These are phyloP conservation scores for Typhlomys cinereus DNA, from an alignment of 2,113 vertebrate species.

Conservation along the genomic window DNA sequence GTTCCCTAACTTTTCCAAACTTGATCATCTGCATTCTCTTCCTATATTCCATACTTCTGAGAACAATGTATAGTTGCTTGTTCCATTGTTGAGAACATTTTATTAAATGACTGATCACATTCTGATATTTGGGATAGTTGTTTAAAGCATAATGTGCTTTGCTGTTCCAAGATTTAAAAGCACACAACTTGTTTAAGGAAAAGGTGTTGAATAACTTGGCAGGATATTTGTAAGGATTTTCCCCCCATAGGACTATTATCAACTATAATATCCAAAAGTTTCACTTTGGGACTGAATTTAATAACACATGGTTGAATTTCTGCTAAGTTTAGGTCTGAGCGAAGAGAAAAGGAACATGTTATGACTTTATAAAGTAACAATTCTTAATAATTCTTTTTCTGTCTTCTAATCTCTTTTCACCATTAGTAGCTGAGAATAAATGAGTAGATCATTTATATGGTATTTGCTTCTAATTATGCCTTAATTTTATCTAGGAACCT, in stretches of 20 bases:
- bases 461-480: background rate
- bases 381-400: background rate
- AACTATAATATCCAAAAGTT: background rate
- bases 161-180: background rate
- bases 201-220: background rate
- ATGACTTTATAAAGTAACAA: background rate
- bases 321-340: background rate
- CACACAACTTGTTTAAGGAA: background rate
- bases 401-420: background rate
- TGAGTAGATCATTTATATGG: background rate
- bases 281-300: background rate
- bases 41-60: background rate
- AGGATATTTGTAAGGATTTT: background rate
- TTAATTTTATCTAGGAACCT: background rate
- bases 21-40: background rate
- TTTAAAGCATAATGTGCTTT: slow-evolving; percentile 9
- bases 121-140: background rate
- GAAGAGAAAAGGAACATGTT: background rate
- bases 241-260: background rate
- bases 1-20: background rate
- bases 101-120: background rate
- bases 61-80: background rate
- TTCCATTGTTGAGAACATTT: background rate
- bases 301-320: slow-evolving; percentile 25
- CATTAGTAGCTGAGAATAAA: slow-evolving; percentile 5